Conservation (phyloP, 2,113 vertebrate species). For the Cyprinodon variegatus region DNA sequence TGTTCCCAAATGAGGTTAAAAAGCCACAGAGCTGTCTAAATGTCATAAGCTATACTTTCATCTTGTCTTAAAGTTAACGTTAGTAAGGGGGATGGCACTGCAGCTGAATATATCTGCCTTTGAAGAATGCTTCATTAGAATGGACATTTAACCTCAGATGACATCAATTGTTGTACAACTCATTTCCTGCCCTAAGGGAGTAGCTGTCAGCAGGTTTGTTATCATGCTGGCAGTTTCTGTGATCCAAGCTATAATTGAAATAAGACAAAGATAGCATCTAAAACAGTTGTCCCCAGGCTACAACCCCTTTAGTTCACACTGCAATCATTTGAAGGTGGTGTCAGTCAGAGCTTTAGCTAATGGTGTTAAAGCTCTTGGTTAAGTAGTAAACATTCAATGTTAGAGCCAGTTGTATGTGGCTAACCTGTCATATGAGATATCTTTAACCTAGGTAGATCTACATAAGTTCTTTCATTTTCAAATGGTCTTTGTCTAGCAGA, state of each 20-base stretch:
- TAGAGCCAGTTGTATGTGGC: not conserved
- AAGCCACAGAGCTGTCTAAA: constrained; percentile 33
- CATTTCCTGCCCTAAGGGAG: constrained; percentile 64
- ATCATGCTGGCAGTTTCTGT: constrained; percentile 61
- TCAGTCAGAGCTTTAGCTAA: constrained; percentile 46
- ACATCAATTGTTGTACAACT: constrained; percentile 61
- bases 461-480: not conserved
- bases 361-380: constrained; percentile 18
- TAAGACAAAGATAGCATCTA: constrained; percentile 67
- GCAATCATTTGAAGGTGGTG: constrained; percentile 48
- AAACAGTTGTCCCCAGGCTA: constrained; percentile 60
- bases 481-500: not conserved
- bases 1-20: not conserved
- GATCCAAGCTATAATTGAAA: constrained; percentile 70
- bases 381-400: constrained; percentile 26
- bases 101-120: constrained; percentile 52
- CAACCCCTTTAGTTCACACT: constrained; percentile 55
- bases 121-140: constrained; percentile 67
- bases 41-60: constrained; percentile 45
- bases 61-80: constrained; percentile 54
- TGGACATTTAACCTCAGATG: constrained; percentile 67
- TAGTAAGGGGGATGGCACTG: constrained; percentile 39
- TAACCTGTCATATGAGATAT: not conserved
- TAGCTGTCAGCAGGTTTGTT: constrained; percentile 62
- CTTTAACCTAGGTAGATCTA: not conserved